A percentile compares a stretch with the other conserved stretches of the same genome.
phyloP scores from a whole-genome alignment of 2,888 invertebrate genomes.

The Drosophila siamana region DNA sequence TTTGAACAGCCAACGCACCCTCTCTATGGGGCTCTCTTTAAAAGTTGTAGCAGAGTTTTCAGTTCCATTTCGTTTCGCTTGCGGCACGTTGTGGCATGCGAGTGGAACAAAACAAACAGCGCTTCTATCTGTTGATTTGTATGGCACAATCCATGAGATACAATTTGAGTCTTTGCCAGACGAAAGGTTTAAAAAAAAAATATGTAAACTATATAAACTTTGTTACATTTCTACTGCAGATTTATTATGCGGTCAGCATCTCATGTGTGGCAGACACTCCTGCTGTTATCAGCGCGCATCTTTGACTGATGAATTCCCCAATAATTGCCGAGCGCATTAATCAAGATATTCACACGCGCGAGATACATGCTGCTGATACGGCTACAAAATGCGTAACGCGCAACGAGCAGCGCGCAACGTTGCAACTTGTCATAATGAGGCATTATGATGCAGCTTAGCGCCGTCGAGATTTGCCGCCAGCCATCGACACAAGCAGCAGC shows the following conservation, averaged over 20 bases:
- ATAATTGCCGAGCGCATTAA: conserved; percentile 60
- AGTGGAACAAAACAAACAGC: conserved; percentile 67
- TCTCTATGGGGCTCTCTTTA: conserved; percentile 42
- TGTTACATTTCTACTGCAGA: neutral
- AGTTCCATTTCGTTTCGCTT: conserved; percentile 33
- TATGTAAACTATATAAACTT: no score
- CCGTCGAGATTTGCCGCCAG: conserved; percentile 39
- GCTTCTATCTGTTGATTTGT: conserved; percentile 69
- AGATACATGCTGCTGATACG: conserved; percentile 39
- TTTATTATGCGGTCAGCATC: neutral
- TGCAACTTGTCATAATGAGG: conserved; percentile 67
- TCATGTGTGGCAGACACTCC: neutral
- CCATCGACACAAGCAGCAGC: neutral
- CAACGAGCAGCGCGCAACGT: conserved; percentile 8
- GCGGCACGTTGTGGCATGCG: conserved; percentile 27
- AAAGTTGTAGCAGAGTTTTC: conserved; percentile 66
- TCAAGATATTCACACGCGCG: conserved; percentile 63
- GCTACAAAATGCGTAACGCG: conserved; percentile 59
- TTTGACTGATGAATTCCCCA: conserved; percentile 29
- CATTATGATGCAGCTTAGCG: conserved; percentile 55
- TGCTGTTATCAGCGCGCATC: conserved; percentile 8
- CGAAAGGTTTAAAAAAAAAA: neutral
- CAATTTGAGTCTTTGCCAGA: conserved; percentile 27
- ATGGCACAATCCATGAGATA: conserved; percentile 49
- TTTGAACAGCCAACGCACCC: neutral